Conservation (phyloP, 2,888 invertebrate species). For the Apamea sordens region DNA sequence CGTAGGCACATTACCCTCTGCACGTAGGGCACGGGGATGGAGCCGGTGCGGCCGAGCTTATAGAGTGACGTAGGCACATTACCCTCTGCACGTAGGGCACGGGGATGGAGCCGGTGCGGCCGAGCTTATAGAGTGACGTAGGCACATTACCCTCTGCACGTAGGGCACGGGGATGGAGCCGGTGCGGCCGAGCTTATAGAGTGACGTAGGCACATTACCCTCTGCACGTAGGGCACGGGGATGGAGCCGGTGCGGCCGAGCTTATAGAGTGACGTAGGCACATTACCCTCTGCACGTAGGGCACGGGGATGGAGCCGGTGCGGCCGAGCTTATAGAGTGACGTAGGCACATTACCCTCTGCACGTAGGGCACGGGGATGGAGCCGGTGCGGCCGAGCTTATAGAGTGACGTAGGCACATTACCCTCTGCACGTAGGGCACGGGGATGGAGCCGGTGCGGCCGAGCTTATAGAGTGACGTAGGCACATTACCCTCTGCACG, state of each 20-base stretch:
- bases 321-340: constrained; percentile 93
- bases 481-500: constrained; percentile 93
- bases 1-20: constrained; percentile 91
- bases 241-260: constrained; percentile 97
- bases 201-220: constrained; percentile 85
- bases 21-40: constrained; percentile 99
- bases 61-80: neutral
- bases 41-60: constrained; percentile 96
- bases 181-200: constrained; percentile 94
- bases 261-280: neutral
- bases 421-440: constrained; percentile 98
- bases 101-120: constrained; percentile 97
- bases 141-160: constrained; percentile 93
- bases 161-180: constrained; percentile 99
- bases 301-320: constrained; percentile 98
- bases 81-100: constrained; percentile 98
- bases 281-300: constrained; percentile 96
- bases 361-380: constrained; percentile 99
- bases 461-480: constrained; percentile 88
- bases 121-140: constrained; percentile 88
- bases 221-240: constrained; percentile 98
- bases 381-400: constrained; percentile 96
- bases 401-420: neutral
- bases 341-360: constrained; percentile 91
- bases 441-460: constrained; percentile 97